A percentile compares a stretch with the other conserved stretches of the same genome.
Conservation (phyloP, 2,113 vertebrate genomes). For the Heterotilapia buettikoferi region DNA sequence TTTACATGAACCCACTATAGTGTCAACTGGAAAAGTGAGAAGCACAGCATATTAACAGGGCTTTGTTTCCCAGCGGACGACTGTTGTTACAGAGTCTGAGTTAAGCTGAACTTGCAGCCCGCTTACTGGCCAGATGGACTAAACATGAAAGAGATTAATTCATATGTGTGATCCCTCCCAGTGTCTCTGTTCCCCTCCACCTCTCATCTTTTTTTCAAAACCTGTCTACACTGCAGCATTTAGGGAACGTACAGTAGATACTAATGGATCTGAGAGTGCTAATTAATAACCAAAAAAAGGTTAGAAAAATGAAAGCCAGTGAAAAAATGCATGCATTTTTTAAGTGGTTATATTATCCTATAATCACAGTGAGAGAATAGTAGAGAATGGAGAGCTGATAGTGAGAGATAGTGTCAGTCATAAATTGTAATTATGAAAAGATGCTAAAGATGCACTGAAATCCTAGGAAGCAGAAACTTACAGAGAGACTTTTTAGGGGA, state of each 20-base stretch:
- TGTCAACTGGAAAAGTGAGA: not conserved
- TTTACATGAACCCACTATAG: not conserved
- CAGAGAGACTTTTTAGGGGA: conserved; percentile 80
- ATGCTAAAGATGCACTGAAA: not conserved
- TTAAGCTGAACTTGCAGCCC: not conserved
- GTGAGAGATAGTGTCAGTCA: not conserved
- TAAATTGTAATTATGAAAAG: not conserved
- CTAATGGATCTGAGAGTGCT: conserved; percentile 14
- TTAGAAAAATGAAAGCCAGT: conserved; percentile 6
- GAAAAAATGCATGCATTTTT: not conserved
- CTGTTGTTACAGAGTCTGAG: not conserved
- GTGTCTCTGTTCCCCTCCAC: not conserved
- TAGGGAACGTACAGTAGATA: not conserved
- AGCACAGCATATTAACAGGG: not conserved
- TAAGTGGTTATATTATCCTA: not conserved
- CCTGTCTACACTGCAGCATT: not conserved
- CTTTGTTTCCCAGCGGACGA: not conserved
- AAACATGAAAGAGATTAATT: conserved; percentile 65
- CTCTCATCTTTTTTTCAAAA: conserved; percentile 20
- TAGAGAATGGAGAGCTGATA: not conserved
- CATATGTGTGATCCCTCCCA: conserved; percentile 42
- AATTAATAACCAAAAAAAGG: conserved; percentile 22
- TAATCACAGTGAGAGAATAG: not conserved
- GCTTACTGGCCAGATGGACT: conserved; percentile 47
- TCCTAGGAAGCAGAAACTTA: conserved; percentile 72